Evolutionary conservation across 2,888 invertebrate genomes (phyloP).

Genomic region (Sycophila texana): DNA sequence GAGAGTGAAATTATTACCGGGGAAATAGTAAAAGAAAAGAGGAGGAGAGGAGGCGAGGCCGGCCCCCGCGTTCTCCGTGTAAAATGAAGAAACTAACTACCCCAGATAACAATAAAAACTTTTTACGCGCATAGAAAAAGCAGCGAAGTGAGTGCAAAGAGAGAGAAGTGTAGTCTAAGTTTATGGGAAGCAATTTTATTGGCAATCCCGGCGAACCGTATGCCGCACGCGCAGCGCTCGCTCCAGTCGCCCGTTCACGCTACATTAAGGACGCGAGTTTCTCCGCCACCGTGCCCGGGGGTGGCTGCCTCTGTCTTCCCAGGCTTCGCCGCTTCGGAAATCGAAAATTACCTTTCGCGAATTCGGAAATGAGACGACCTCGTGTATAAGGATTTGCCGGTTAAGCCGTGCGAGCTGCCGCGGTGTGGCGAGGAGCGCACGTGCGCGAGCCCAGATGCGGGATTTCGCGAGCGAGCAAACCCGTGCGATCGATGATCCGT

Average conservation of each 20-base stretch:
- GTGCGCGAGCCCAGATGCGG: not conserved
- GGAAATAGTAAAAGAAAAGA: not conserved
- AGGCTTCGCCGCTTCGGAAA: slow-evolving; percentile 27
- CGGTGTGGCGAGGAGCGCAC: not conserved
- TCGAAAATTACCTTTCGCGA: slow-evolving; percentile 49
- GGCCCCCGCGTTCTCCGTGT: not conserved
- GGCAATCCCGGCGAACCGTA: slow-evolving; percentile 37
- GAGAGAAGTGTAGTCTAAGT: slow-evolving; percentile 30
- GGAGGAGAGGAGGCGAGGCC: no score
- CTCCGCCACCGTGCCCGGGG: not conserved
- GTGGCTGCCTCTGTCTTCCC: not conserved
- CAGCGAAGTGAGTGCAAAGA: not conserved
- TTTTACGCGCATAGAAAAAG: slow-evolving; percentile 19
- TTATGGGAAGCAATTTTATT: slow-evolving; percentile 50
- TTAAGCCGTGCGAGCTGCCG: slow-evolving; percentile 17
- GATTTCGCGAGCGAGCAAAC: not conserved
- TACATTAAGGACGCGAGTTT: slow-evolving; percentile 47
- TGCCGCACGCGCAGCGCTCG: not conserved
- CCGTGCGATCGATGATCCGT: slow-evolving; percentile 3
- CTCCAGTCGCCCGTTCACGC: slow-evolving; percentile 26
- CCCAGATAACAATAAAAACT: slow-evolving; percentile 38
- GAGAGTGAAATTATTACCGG: slow-evolving; percentile 20
- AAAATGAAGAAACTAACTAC: slow-evolving; percentile 36
- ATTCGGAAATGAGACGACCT: slow-evolving; percentile 49
- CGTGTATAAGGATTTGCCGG: slow-evolving; percentile 40